Evolutionary conservation across 1,140 invertebrate species (phyloP).

Genomic region (Chrysomallon squamiferum): DNA sequence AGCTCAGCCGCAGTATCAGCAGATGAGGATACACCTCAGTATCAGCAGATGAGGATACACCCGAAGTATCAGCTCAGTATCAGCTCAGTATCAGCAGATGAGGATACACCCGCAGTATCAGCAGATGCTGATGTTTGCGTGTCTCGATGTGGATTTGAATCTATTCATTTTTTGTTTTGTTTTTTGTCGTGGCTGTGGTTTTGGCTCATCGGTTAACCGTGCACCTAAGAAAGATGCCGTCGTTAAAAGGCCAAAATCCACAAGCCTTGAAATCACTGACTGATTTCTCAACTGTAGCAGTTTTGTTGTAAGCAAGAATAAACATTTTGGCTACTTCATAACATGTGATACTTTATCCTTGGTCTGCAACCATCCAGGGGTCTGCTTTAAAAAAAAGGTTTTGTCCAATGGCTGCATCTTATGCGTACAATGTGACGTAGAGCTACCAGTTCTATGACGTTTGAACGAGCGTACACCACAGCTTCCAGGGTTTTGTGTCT

Average conservation of each 20-base stretch:
- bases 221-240: slow-evolving; percentile 22
- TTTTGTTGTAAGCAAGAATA: slow-evolving; percentile 24
- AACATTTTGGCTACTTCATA: slow-evolving; percentile 45
- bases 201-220: too few species aligned
- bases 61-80: too few species aligned
- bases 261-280: slow-evolving; percentile 34
- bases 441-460: slow-evolving; percentile 20
- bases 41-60: too few species aligned
- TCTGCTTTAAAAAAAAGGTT: slow-evolving; percentile 30
- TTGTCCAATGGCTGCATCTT: slow-evolving; percentile 24
- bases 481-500: slow-evolving; percentile 29
- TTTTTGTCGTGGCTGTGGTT: too few species aligned
- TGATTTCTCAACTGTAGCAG: slow-evolving; percentile 38
- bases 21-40: too few species aligned
- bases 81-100: too few species aligned
- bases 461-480: slow-evolving; percentile 14
- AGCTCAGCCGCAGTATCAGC: too few species aligned
- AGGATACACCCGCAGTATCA: too few species aligned
- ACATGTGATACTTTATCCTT: slow-evolving; percentile 45
- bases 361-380: slow-evolving; percentile 48
- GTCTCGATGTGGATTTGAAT: too few species aligned
- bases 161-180: too few species aligned
- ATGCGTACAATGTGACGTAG: slow-evolving; percentile 18
- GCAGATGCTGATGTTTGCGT: too few species aligned
- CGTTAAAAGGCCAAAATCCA: slow-evolving; percentile 36